These are phyloP conservation scores for Sebastes itinus DNA, from an alignment of 2,797 vertebrate species.

Conservation along the genomic window DNA sequence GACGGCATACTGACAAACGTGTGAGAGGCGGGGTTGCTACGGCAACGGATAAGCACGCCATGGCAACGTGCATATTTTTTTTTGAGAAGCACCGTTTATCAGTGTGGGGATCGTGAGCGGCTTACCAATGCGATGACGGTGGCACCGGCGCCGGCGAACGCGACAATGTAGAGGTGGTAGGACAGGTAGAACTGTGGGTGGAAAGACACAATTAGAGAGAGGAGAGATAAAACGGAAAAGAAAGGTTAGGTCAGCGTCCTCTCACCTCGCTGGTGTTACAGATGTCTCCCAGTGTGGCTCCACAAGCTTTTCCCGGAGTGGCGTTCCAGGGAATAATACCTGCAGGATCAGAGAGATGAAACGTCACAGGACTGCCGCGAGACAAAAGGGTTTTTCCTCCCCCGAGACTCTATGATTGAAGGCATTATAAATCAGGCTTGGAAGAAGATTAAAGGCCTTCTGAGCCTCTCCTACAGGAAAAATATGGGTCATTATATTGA, in stretches of 20 bases:
- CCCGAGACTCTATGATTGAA: constrained; percentile 44
- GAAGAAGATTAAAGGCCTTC: constrained; percentile 64
- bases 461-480: constrained; percentile 25
- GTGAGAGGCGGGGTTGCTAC: constrained; percentile 65
- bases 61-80: constrained; percentile 69
- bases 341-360: constrained; percentile 72
- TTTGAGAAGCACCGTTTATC: constrained; percentile 19
- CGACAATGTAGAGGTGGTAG: constrained; percentile 98
- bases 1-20: constrained; percentile 14
- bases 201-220: neutral
- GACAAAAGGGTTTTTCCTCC: constrained; percentile 48
- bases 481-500: constrained; percentile 49
- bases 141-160: constrained; percentile 95
- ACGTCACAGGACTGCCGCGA: constrained; percentile 39
- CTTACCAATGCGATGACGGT: constrained; percentile 98
- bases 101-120: constrained; percentile 34
- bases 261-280: constrained; percentile 96
- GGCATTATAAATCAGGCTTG: constrained; percentile 50
- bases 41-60: constrained; percentile 64
- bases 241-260: neutral
- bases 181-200: constrained; percentile 95
- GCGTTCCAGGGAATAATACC: constrained; percentile 96
- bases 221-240: neutral
- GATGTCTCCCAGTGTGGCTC: constrained; percentile 90
- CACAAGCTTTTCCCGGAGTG: constrained; percentile 93